Percentiles rank a stretch among this genome's conserved stretches.
phyloP scores from a whole-genome alignment of 2,888 invertebrate genomes.

The Nephrotoma flavescens region DNA sequence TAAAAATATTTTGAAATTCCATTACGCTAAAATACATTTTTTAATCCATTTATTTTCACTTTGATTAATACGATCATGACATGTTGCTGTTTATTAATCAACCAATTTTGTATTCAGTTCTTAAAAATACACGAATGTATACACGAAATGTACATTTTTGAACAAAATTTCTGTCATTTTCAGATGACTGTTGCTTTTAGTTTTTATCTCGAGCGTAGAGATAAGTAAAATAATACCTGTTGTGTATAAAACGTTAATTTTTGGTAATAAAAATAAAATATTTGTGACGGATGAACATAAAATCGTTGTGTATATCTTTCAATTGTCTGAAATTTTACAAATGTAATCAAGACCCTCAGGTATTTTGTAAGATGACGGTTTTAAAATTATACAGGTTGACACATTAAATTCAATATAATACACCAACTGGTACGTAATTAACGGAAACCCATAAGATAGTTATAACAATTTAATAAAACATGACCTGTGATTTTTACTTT shows the following conservation, averaged over 20 bases:
- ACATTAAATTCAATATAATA: neutral
- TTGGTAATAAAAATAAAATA: neutral
- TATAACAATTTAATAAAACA: neutral
- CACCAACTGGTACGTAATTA: neutral
- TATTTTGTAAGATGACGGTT: neutral
- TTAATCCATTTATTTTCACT: neutral
- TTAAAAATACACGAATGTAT: too few relatives aligned
- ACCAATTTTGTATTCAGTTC: neutral
- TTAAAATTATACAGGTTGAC: neutral
- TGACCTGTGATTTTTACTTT: neutral
- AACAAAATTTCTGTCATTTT: neutral
- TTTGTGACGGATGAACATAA: neutral
- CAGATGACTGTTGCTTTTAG: neutral
- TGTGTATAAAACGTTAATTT: neutral
- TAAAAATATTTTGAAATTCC: neutral
- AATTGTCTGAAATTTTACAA: neutral
- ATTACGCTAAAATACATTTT: neutral
- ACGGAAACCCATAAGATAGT: neutral
- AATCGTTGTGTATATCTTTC: neutral
- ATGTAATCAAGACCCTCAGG: too few relatives aligned
- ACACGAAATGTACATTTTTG: neutral
- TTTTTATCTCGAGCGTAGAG: neutral
- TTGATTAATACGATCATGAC: neutral
- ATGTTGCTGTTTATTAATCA: neutral
- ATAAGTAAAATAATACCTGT: neutral